Percentiles rank a stretch among this genome's conserved stretches.
Evolutionary conservation across 2,113 vertebrate species (phyloP).

Genomic region (Dissostichus mawsoni): DNA sequence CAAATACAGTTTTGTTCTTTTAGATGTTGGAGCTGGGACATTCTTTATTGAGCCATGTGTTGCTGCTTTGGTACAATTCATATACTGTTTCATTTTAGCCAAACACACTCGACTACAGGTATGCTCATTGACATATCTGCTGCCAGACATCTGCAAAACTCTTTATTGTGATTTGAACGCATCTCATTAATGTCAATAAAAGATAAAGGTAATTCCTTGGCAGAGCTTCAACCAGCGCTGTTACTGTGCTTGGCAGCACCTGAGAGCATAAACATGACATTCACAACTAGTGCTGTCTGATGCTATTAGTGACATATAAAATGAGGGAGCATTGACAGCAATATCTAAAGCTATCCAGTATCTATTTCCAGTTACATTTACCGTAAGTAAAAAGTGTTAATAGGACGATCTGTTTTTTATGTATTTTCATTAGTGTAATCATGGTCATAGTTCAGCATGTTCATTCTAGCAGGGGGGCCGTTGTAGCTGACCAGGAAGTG

Average conservation of each 20-base stretch:
- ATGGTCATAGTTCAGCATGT: background rate
- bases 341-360: too few relatives aligned
- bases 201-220: slow-evolving; percentile 9
- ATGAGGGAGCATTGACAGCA: too few relatives aligned
- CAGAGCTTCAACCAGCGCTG: slow-evolving; percentile 4
- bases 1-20: too few relatives aligned
- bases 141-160: too few relatives aligned
- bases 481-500: slow-evolving; percentile 8
- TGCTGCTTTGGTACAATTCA: too few relatives aligned
- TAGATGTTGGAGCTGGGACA: background rate
- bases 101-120: background rate
- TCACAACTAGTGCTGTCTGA: too few relatives aligned
- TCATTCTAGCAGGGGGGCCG: background rate
- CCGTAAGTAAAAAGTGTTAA: too few relatives aligned
- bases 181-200: background rate
- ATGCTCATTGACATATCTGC: background rate
- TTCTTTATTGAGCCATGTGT: too few relatives aligned
- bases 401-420: too few relatives aligned
- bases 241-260: background rate
- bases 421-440: background rate
- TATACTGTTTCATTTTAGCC: too few relatives aligned
- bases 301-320: too few relatives aligned
- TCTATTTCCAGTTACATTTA: too few relatives aligned
- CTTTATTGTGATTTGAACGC: background rate
- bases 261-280: background rate